Evolutionary conservation across 1,140 invertebrate species (phyloP).

Genomic region (Platyscapa corneri): DNA sequence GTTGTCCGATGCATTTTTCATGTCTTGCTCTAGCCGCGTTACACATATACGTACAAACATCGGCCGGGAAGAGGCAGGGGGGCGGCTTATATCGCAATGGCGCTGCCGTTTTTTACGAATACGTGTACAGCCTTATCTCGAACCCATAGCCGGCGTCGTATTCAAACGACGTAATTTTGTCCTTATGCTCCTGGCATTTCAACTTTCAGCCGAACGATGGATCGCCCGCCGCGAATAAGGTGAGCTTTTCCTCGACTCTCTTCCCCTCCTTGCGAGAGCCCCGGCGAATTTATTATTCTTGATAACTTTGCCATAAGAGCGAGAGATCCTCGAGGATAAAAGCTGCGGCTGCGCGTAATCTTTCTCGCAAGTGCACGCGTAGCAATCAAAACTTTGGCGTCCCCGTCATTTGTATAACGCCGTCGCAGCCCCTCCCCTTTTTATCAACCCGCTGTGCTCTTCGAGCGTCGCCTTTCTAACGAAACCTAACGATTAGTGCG

Average conservation of each 20-base stretch:
- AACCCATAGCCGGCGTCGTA: conserved; percentile 37
- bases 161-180: conserved; percentile 66
- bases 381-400: neutral
- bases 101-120: neutral
- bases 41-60: conserved; percentile 25
- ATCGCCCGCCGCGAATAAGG: conserved; percentile 47
- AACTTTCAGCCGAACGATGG: conserved; percentile 59
- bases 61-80: neutral
- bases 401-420: neutral
- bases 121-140: neutral
- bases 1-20: conserved; percentile 72
- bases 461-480: neutral
- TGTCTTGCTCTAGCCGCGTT: conserved; percentile 56
- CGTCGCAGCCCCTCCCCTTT: neutral
- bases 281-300: conserved; percentile 65
- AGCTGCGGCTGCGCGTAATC: conserved; percentile 33
- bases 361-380: conserved; percentile 31
- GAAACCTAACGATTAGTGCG: neutral
- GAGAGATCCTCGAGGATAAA: conserved; percentile 22
- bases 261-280: neutral
- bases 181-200: conserved; percentile 37
- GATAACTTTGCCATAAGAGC: conserved; percentile 60
- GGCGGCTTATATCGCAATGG: conserved; percentile 29
- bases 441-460: neutral
- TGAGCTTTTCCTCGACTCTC: conserved; percentile 58